Conservation (phyloP, 1,140 invertebrate genomes). For the Drosophila saltans region DNA sequence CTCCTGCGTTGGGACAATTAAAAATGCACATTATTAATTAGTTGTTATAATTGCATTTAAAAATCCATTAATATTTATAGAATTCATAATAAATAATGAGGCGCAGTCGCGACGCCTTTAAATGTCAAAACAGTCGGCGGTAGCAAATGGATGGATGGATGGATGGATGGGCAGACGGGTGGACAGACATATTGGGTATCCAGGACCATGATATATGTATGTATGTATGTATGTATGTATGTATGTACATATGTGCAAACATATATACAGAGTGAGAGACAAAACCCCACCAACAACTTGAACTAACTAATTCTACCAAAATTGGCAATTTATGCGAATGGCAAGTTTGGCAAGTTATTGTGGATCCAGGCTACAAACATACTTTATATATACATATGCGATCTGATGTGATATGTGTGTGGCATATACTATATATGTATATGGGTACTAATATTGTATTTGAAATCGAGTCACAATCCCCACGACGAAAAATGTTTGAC, state of each 20-base stretch:
- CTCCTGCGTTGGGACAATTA: constrained; percentile 48
- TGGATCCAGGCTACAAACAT: constrained; percentile 49
- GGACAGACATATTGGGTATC: neutral
- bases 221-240: neutral
- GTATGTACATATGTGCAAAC: neutral
- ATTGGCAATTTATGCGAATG: constrained; percentile 75
- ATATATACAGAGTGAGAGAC: neutral
- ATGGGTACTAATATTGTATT: constrained; percentile 26
- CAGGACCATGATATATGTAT: neutral
- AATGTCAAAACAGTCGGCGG: constrained; percentile 67
- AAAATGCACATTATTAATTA: constrained; percentile 83
- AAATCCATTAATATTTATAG: constrained; percentile 83
- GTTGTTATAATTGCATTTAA: constrained; percentile 83
- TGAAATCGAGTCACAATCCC: constrained; percentile 55
- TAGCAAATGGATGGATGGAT: constrained; percentile 5
- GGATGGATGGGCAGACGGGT: neutral
- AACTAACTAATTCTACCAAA: constrained; percentile 45
- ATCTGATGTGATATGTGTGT: constrained; percentile 59
- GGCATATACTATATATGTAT: constrained; percentile 42
- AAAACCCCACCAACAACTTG: neutral
- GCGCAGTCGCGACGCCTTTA: constrained; percentile 61
- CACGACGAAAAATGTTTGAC: constrained; percentile 63
- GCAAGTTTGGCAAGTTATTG: constrained; percentile 44
- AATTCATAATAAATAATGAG: constrained; percentile 83
- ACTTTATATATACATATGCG: neutral